phyloP scores from a whole-genome alignment of 1,140 invertebrate genomes.

The Nixonia krombeini region DNA sequence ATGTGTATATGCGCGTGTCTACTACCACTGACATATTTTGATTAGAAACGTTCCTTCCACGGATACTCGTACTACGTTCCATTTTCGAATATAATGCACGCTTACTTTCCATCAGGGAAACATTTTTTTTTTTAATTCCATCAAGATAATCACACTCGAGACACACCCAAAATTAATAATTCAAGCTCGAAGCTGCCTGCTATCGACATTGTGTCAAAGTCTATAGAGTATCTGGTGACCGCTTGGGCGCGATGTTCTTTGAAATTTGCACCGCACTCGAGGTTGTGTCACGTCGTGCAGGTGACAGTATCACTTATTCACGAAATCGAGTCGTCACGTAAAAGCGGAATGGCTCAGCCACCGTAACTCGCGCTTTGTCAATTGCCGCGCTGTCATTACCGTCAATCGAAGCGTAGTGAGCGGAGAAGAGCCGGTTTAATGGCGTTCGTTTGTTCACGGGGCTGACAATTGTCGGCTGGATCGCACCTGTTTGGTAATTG shows the following conservation, averaged over 20 bases:
- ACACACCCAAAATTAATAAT: conserved; percentile 39
- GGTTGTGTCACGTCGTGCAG: conserved; percentile 6
- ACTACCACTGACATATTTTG: no score
- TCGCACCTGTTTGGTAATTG: conserved; percentile 44
- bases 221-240: conserved; percentile 37
- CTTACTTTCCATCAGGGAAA: no score
- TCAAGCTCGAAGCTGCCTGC: conserved; percentile 32
- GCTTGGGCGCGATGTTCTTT: conserved; percentile 28
- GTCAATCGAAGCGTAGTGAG: background rate
- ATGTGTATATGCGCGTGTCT: no score
- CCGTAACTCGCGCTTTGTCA: background rate
- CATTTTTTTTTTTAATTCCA: no score
- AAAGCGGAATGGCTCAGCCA: background rate
- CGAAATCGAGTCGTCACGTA: background rate
- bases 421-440: background rate
- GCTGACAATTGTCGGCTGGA: conserved; percentile 33
- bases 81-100: no score
- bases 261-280: conserved; percentile 41
- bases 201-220: conserved; percentile 47
- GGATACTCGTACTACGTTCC: no score
- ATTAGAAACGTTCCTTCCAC: no score
- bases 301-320: conserved; percentile 44
- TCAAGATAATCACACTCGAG: no score
- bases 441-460: conserved; percentile 15
- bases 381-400: background rate